Evolutionary conservation across 2,113 vertebrate species (phyloP), one percentile per base, ranked within the genome.

Genomic region (Eublepharis macularius): DNA sequence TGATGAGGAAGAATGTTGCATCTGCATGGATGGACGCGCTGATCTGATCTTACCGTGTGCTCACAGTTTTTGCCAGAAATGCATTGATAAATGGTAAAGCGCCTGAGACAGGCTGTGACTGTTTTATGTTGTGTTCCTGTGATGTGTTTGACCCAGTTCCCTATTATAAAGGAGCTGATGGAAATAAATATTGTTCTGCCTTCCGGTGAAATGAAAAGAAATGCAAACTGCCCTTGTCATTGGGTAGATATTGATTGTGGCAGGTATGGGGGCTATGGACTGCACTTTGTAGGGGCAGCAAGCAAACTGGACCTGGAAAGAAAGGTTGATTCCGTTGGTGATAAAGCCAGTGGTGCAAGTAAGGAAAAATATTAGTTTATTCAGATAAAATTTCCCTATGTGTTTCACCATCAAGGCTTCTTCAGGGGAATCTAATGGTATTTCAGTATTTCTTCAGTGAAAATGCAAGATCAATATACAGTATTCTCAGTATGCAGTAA

Each of bases 1-100:
- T 0, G 98, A 99, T 77, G 98, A 99, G 85, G 99, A 99, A 88
- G 99, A 99, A 86, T 99, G 99, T 74, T 99, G 99, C 57, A 99
- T 99, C 95, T 99, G 99, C 87, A 99, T 99, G 98, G 99, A 99
- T 39, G 97, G 98, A 0, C 98, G 97, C 81, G 97, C 97, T 39
- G 99, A 99, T 94, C 96, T 99, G 66, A 99, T 99, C 91, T 95
- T 99, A 88, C 98, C 99, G 0, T 99, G 99, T 76, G 96, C 98
- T 24, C 99, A 99, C 96, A 99, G 97, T 93, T 99, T 99, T 95
- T 99, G 99, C 95, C 99, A 99, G 97, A 99, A 99, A 84, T 99
- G 99, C 93, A 99, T 99, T 78, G 99, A 99, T 92, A 99, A 98
- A 94, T 99, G 99, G 98, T 99, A 94, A 96, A 94, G 39, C 2